Base-by-base conservation (phyloP, 1,140 invertebrate genomes). In the Drosophila funebris region DNA sequence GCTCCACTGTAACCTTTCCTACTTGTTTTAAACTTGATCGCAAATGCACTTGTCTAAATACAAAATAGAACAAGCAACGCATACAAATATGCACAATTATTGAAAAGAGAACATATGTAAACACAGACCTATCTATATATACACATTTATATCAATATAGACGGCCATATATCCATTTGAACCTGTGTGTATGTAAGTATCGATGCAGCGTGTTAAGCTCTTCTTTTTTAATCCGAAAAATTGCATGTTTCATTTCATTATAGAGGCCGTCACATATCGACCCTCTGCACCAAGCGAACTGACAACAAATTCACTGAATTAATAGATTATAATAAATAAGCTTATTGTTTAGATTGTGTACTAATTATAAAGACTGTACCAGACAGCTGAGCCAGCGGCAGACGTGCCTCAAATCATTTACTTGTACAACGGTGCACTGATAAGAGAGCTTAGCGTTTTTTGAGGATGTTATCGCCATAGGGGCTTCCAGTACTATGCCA, bases 31-130 rank as follows among this genome's bases (percentile, higher is more conserved):
- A 73, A 33, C 68, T 62, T 54, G 58, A 43, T 64, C 57, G 44
- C 36, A 61, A 76, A 76, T 85, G 82, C 82, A 85, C 74, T 87
- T 87, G 82, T 79, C 78, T 77, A 85, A 85, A 85, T 78, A 85
- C 68, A 72, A 76, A 78, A 78, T 67, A 74, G 44, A 33, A 43
- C 62, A 68, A 66, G 63, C 54, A 64, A 46, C 66, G 72, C 74
- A 74, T 52, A 46, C 44, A 70, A 76, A 73, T 69, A 76, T 76
- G 73, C 58, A 66, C 50, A 64, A 76, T 70, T 79, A 54, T 57
- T 56, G 68, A 69, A 73, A 57, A 57, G 13, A 57, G 29, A 37
- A 57, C 69, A 72, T 56, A 33, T 67, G 29, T 68, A 43, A 27
- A 52, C 14, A 27, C 37, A 33, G 4, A 50, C 4, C 20, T 46